These are phyloP conservation scores for Sebastes fasciatus DNA, from an alignment of 2,113 vertebrate species.

Conservation along the genomic window DNA sequence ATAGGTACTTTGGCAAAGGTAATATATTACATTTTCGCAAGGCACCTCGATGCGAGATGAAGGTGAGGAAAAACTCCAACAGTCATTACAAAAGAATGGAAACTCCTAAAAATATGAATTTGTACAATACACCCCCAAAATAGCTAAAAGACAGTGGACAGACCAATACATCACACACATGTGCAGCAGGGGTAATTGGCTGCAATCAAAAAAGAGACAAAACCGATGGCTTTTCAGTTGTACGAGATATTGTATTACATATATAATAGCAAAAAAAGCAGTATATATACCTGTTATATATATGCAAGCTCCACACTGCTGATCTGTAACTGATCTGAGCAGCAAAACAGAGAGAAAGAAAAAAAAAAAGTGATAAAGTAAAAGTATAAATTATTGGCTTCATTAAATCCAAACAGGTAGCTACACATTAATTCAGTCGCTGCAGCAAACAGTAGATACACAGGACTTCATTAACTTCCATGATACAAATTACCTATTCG, in stretches of 20 bases:
- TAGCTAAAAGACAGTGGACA: constrained; percentile 1
- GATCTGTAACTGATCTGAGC: constrained; percentile 8
- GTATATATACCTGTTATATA: constrained; percentile 13
- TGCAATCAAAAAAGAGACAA: constrained; percentile 11
- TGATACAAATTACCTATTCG: constrained; percentile 18
- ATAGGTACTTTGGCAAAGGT: background rate
- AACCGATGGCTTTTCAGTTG: background rate
- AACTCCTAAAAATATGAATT: constrained; percentile 4
- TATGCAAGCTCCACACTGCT: background rate
- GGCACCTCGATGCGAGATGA: background rate
- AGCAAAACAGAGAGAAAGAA: background rate
- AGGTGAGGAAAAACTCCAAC: background rate
- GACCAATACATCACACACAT: background rate
- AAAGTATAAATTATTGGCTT: constrained; percentile 33
- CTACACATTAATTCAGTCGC: constrained; percentile 32
- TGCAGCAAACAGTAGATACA: constrained; percentile 39
- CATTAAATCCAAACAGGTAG: constrained; percentile 52
- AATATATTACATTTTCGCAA: constrained; percentile 7
- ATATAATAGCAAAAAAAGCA: background rate
- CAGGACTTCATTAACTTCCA: constrained; percentile 54
- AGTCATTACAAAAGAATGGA: background rate
- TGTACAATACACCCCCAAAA: constrained; percentile 11
- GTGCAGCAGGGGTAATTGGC: constrained; percentile 18
- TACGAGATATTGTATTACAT: constrained; percentile 15
- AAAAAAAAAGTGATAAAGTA: background rate